Evolutionary conservation across 2,113 vertebrate genomes (phyloP), one percentile per base, ranked within the genome.

Genomic region (Ammodytes marinus): DNA sequence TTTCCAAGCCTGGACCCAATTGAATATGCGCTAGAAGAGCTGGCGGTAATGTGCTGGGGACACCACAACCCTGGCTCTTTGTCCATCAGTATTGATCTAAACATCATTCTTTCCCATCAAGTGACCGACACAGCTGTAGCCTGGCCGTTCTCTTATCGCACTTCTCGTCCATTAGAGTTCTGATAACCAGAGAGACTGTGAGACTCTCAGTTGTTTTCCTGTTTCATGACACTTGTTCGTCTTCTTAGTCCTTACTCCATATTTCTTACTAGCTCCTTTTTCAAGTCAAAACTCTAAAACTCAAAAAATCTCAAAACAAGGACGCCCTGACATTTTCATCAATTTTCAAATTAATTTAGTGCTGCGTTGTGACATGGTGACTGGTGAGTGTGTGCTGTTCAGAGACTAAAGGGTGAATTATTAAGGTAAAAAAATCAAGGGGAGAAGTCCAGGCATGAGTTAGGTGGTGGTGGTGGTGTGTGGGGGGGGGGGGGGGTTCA

Each of bases 1-100:
- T 27, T 27, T 84, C 53, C 43, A 79, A 61, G 5, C 60, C 75
- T 77, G 79, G 79, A 84, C 63, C 47, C 60, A 55, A 17, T 37
- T 46, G 19, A 68, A 66, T 59, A 17, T 40, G 42, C 27, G 27
- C 67, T 67, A 69, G 70, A 55, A 50, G 55, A 85, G 40, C 60
- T 50, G 50, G 52, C 58, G 65, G 74, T 82, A 84, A 87, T 89
- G 87, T 69, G 55, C 13, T 65, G 75, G 72, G 27, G 60, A 79
- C 47, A 40, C 84, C 83, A 79, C 90, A 86, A 58, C 27, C 39
- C 4, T 65, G 65, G 61, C 54, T 65, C 57, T 49, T 58, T 37
- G 53, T 71, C 79, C 87, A 80, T 89, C 78, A 72, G 69, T 57
- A 92, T 91, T 64, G 87, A 93, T 87, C 80, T 12, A 19, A 5